Percentiles rank a stretch among this genome's conserved stretches.
These are phyloP conservation scores for Catharus fuscescens DNA, from an alignment of 2,113 vertebrate genomes.

Conservation along the genomic window DNA sequence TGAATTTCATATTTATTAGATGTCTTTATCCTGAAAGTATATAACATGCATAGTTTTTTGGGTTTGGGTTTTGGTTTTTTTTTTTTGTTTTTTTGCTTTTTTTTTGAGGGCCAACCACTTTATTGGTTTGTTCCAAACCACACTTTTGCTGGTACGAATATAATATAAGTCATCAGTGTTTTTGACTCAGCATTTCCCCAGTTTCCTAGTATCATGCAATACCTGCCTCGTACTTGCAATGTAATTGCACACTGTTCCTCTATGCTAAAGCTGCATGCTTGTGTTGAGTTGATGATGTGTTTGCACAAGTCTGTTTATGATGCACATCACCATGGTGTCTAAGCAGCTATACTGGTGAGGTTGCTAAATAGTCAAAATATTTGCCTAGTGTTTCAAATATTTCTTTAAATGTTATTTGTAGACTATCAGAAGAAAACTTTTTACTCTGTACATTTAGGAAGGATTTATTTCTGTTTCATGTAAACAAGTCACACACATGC, in stretches of 20 bases:
- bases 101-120: neutral
- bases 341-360: neutral
- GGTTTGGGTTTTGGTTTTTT: too few relatives aligned
- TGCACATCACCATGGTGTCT: neutral
- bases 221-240: rapidly evolving
- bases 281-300: neutral
- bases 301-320: neutral
- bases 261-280: neutral
- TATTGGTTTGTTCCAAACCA: neutral
- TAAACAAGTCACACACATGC: neutral
- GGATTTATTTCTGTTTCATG: neutral
- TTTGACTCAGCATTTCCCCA: neutral
- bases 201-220: neutral
- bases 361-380: neutral
- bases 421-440: neutral
- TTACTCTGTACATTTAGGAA: neutral
- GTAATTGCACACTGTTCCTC: neutral
- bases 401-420: neutral
- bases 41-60: neutral
- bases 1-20: neutral
- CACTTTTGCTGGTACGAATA: neutral
- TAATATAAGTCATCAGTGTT: neutral
- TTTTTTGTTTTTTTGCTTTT: neutral
- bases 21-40: neutral
- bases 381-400: neutral